Evolutionary conservation across 2,797 vertebrate species (phyloP).

Genomic region (Scleropages formosus): DNA sequence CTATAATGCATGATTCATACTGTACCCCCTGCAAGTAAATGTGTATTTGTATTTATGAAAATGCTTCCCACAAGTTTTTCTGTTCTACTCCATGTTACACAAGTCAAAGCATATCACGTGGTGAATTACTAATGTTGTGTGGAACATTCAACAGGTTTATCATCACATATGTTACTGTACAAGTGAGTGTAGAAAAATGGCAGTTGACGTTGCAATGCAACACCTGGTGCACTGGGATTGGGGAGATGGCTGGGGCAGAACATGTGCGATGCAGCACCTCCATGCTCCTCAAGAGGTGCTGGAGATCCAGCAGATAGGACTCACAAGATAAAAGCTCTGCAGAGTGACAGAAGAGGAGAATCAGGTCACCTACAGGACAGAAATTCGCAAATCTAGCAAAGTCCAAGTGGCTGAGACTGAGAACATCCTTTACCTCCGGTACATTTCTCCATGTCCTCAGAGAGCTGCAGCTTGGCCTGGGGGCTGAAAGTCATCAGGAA

Average conservation of each 20-base stretch:
- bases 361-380: too few species aligned
- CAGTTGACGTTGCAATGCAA: neutral
- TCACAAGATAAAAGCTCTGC: conserved; percentile 88
- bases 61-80: too few species aligned
- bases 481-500: conserved; percentile 63
- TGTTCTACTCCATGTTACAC: too few species aligned
- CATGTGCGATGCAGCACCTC: conserved; percentile 89
- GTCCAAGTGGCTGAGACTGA: neutral
- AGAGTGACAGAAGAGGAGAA: neutral
- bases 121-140: too few species aligned
- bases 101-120: too few species aligned
- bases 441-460: conserved; percentile 90
- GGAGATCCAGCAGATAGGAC: conserved; percentile 84
- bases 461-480: conserved; percentile 80
- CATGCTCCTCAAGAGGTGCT: conserved; percentile 91
- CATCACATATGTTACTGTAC: too few species aligned
- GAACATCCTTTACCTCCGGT: conserved; percentile 75
- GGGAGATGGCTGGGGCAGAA: conserved; percentile 86
- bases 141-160: too few species aligned
- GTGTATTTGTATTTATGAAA: neutral
- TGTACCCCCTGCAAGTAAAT: too few species aligned
- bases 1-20: too few species aligned
- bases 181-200: neutral
- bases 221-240: conserved; percentile 76
- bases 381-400: neutral